These are phyloP conservation scores for Premnoplex brunnescens DNA, from an alignment of 2,797 vertebrate species.

Conservation along the genomic window DNA sequence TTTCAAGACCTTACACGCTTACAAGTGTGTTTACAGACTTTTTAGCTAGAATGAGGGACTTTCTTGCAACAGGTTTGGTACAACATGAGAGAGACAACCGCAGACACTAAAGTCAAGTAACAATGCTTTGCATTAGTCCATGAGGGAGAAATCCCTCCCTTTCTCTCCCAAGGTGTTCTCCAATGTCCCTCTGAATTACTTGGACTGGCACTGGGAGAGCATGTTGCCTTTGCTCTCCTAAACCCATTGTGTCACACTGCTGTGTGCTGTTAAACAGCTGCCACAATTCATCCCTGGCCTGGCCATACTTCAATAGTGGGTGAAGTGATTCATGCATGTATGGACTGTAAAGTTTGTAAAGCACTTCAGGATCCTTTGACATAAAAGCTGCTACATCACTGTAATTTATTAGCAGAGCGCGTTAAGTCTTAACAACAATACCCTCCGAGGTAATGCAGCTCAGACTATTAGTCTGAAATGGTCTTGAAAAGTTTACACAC, in stretches of 20 bases:
- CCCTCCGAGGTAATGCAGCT: slow-evolving; percentile 33
- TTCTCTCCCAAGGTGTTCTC: slow-evolving; percentile 54
- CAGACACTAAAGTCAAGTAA: not conserved
- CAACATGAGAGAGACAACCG: not conserved
- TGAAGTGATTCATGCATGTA: slow-evolving; percentile 67
- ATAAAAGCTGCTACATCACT: slow-evolving; percentile 62
- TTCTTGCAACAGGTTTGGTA: not conserved
- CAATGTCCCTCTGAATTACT: slow-evolving; percentile 18
- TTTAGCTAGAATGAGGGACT: not conserved
- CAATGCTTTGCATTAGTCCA: not conserved
- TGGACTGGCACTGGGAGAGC: slow-evolving; percentile 40
- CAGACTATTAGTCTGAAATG: slow-evolving; percentile 47
- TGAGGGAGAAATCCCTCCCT: not conserved
- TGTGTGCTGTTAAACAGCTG: slow-evolving; percentile 66
- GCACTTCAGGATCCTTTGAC: slow-evolving; percentile 64
- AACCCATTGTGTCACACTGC: slow-evolving; percentile 46
- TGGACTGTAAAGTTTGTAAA: slow-evolving; percentile 68
- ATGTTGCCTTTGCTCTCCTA: slow-evolving; percentile 45
- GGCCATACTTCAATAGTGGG: slow-evolving; percentile 64
- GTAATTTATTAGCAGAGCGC: slow-evolving; percentile 58
- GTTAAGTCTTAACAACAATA: slow-evolving; percentile 55
- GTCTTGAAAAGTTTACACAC: slow-evolving; percentile 59
- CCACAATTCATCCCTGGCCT: slow-evolving; percentile 59
- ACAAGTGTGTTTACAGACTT: not conserved
- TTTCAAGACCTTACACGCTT: not conserved